phyloP scores from a whole-genome alignment of 2,113 vertebrate genomes.

The Brienomyrus brachyistius region DNA sequence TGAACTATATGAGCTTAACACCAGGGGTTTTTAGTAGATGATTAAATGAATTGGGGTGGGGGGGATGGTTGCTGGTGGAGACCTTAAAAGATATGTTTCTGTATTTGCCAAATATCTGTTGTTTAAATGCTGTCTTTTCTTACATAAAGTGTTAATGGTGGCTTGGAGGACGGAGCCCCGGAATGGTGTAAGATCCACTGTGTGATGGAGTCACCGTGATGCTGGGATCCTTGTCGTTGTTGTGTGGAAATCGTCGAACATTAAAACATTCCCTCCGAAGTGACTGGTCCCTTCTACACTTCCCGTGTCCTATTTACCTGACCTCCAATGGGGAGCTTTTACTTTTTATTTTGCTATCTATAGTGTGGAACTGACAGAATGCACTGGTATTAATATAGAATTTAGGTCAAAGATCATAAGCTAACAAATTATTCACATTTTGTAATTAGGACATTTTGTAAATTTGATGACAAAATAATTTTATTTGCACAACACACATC shows the following conservation, averaged over 20 bases:
- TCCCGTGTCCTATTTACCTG: background rate
- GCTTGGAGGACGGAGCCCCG: conserved; percentile 35
- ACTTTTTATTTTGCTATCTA: background rate
- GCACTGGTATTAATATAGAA: background rate
- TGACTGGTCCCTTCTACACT: background rate
- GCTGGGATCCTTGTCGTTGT: conserved; percentile 60
- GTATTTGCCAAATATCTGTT: conserved; percentile 64
- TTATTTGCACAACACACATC: background rate
- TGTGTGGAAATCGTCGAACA: conserved; percentile 65
- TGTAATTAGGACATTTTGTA: background rate
- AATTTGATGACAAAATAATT: background rate
- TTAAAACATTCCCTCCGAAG: conserved; percentile 72
- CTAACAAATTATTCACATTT: background rate
- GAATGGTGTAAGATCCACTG: conserved; percentile 38
- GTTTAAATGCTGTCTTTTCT: conserved; percentile 64
- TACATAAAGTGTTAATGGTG: conserved; percentile 60
- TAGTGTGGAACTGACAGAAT: background rate
- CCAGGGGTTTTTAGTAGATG: conserved; percentile 46
- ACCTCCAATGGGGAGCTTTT: background rate
- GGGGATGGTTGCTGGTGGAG: conserved; percentile 45
- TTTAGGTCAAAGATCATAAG: background rate
- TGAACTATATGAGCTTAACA: conserved; percentile 60
- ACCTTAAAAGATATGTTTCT: too few relatives aligned
- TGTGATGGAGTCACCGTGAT: conserved; percentile 44
- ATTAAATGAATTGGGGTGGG: conserved; percentile 30